A percentile compares a stretch with the other conserved stretches of the same genome.
These are phyloP conservation scores for Agelas oroides DNA, from an alignment of 37 sponge, comb jelly and placozoan species.

Conservation along the genomic window DNA sequence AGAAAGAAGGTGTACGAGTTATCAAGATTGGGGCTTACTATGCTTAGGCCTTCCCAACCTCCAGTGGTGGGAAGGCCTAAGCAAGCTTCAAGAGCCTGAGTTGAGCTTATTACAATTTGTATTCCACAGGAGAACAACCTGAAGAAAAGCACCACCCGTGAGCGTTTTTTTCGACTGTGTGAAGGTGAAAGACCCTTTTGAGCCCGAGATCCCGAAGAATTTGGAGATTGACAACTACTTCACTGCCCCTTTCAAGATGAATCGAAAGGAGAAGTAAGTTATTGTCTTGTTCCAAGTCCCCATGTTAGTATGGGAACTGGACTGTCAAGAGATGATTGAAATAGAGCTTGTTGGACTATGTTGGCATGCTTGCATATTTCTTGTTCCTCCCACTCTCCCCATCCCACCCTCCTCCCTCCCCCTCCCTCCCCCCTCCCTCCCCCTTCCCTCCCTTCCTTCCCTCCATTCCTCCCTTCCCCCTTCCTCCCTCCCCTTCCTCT, in stretches of 20 bases:
- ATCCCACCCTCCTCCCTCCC: background rate
- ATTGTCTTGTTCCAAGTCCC: background rate
- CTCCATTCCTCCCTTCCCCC: background rate
- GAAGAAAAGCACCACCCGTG: constrained; percentile 5
- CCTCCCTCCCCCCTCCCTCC: background rate
- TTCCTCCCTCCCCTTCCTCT: background rate
- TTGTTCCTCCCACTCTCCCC: background rate
- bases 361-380: no score
- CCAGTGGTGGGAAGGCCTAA: no score
- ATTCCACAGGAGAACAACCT: constrained; percentile 51
- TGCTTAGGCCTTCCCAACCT: no score
- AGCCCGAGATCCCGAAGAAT: constrained; percentile 69
- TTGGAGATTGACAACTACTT: constrained; percentile 65
- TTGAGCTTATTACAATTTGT: no score
- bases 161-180: constrained; percentile 62
- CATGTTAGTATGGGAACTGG: no score
- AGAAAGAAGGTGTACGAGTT: no score
- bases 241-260: constrained; percentile 79
- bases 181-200: constrained; percentile 67
- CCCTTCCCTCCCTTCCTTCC: background rate
- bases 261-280: constrained; percentile 69
- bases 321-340: no score
- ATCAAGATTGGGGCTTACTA: no score
- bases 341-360: no score
- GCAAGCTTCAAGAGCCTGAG: no score